Base-by-base conservation (phyloP, 64 coral and sea anemone species). In the Porites lutea region DNA sequence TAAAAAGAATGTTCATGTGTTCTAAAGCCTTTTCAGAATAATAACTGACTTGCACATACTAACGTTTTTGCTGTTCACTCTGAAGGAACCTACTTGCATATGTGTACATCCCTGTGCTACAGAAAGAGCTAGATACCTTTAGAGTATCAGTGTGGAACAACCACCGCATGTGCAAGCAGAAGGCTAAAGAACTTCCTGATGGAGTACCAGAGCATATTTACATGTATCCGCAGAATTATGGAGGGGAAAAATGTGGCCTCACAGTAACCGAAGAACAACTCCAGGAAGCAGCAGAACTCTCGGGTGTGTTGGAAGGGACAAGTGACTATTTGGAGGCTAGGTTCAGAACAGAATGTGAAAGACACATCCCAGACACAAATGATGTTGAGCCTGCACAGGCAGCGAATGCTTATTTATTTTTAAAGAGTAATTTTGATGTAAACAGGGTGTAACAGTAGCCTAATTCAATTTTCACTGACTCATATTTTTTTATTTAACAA, bases 361-460 rank as follows among this genome's bases (percentile, higher is more conserved):
- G 88, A 48, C 88, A 79, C 64, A 57, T 89, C 14, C 88, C 88
- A 59, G 79, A 89, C 44, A 89, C 74, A 27, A 61, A 79, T 52
- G 74, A 79, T 51, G 79, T 89, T 89, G 88, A 89, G 75, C 88
- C 88, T 57, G 88, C 79, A 50, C 88, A 79, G 52, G 88, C 88
- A 89, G 74, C 88, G 65, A 79, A 89, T 89, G 88, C 88, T 79
- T 89, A 51, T 79, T 89, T 89, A 57, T 89, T 78, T 89, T 27
- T 89, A 13, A 89, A 89, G 78, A 57, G 23, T 11, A 55, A 55
- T 55, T 55, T 55, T 55, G n/a, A n/a, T n/a, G n/a, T n/a, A n/a
- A n/a, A n/a, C n/a, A n/a, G n/a, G n/a, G n/a, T n/a, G n/a, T n/a
- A n/a, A n/a, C n/a, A n/a, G n/a, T n/a, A n/a, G n/a, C n/a, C n/a